Conservation (phyloP, 37 sponge, comb jelly and placozoan genomes). For the Spongia lamella region DNA sequence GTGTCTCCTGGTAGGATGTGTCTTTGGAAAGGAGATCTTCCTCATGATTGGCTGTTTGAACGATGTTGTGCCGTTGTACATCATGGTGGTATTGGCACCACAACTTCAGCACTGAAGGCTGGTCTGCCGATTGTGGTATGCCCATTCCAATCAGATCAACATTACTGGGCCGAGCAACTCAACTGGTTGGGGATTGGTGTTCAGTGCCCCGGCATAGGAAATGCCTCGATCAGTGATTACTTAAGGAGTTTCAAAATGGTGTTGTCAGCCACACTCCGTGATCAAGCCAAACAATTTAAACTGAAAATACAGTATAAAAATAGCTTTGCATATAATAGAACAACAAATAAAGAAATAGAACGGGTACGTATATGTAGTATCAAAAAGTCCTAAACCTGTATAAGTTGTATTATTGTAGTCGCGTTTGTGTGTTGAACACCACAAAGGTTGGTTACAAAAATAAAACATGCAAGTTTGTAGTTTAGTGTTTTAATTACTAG, state of each 20-base stretch:
- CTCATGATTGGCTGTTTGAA: conserved; percentile 50
- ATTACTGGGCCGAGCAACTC: conserved; percentile 51
- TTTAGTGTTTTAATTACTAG: too few relatives aligned
- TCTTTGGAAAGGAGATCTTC: background rate
- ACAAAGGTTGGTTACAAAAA: too few relatives aligned
- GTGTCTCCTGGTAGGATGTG: background rate
- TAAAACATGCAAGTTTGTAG: too few relatives aligned
- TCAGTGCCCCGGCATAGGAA: conserved; percentile 3
- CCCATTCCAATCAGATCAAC: conserved; percentile 60
- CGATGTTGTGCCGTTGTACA: conserved; percentile 37
- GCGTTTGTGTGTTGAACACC: too few relatives aligned
- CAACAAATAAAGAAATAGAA: conserved; percentile 22
- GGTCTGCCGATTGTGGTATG: conserved; percentile 36
- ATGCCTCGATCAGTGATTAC: background rate
- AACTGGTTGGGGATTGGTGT: conserved; percentile 46
- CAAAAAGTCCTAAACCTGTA: too few relatives aligned
- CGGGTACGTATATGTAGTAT: background rate
- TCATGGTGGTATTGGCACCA: conserved; percentile 66
- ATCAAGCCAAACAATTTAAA: too few relatives aligned
- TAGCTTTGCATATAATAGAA: conserved; percentile 11
- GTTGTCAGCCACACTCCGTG: background rate
- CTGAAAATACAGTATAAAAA: background rate
- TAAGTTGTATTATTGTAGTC: too few relatives aligned
- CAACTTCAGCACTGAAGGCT: conserved; percentile 36
- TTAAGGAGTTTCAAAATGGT: background rate